phyloP scores from a whole-genome alignment of 2,797 vertebrate genomes.

The Rhyacichthys aspro region DNA sequence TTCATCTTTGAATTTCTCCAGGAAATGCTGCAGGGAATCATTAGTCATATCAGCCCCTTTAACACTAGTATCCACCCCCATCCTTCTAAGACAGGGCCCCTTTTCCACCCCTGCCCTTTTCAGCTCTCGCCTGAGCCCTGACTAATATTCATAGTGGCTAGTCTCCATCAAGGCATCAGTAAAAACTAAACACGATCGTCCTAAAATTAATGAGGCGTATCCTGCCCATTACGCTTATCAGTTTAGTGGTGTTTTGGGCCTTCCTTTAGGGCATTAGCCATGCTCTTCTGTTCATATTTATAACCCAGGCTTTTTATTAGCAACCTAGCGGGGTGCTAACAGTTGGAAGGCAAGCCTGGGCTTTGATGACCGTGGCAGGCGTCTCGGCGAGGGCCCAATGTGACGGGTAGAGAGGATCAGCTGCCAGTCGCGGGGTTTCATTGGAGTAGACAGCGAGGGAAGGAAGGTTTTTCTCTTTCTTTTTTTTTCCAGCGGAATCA shows the following conservation, averaged over 20 bases:
- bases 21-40: constrained; percentile 46
- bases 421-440: constrained; percentile 58
- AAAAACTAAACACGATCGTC: constrained; percentile 72
- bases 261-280: constrained; percentile 73
- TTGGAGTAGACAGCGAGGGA: constrained; percentile 28
- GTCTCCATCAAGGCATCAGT: constrained; percentile 70
- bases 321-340: constrained; percentile 70
- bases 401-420: constrained; percentile 59
- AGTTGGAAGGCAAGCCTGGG: constrained; percentile 69
- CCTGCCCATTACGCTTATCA: constrained; percentile 73
- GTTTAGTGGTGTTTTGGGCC: constrained; percentile 76
- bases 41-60: constrained; percentile 40
- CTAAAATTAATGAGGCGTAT: constrained; percentile 77
- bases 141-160: constrained; percentile 71
- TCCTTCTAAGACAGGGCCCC: constrained; percentile 39
- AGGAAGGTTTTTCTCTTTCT: neutral
- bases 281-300: constrained; percentile 78
- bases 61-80: constrained; percentile 51
- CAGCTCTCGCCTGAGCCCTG: constrained; percentile 48
- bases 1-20: constrained; percentile 9
- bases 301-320: constrained; percentile 78
- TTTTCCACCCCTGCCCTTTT: constrained; percentile 45
- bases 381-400: constrained; percentile 57
- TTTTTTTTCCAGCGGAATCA: neutral
- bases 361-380: constrained; percentile 75